Evolutionary conservation across 2,888 invertebrate species (phyloP).

Genomic region (Xestia c-nigrum): DNA sequence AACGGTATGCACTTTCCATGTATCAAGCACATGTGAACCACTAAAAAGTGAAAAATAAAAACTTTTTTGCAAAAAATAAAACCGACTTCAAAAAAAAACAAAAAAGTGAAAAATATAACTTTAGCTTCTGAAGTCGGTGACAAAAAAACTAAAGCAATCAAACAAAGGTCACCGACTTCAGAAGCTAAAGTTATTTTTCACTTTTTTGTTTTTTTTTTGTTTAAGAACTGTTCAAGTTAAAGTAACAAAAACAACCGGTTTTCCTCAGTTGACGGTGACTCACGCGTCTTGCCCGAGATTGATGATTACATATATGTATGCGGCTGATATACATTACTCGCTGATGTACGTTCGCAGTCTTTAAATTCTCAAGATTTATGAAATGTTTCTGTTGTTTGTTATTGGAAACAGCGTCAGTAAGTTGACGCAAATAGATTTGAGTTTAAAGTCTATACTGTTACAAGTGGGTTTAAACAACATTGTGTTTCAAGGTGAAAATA

Average conservation of each 20-base stretch:
- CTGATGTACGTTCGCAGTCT: neutral
- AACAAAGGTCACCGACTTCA: no score
- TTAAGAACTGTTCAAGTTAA: conserved; percentile 36
- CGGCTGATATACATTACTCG: conserved; percentile 1
- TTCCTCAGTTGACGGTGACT: conserved; percentile 42
- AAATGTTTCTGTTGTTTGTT: conserved; percentile 29
- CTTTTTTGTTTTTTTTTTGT: no score
- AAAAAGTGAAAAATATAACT: no score
- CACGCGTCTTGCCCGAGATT: conserved; percentile 50
- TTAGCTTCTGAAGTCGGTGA: no score
- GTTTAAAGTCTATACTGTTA: conserved; percentile 8
- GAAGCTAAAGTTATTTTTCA: no score
- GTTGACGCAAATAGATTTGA: conserved; percentile 21
- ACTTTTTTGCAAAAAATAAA: no score
- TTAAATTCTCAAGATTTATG: conserved; percentile 34
- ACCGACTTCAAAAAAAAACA: no score
- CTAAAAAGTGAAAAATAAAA: no score
- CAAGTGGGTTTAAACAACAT: conserved; percentile 25
- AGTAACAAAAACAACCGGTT: conserved; percentile 47
- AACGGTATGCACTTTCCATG: no score
- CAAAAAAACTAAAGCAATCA: no score
- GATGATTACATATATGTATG: conserved; percentile 29
- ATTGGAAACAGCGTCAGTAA: conserved; percentile 13
- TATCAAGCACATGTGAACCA: no score
- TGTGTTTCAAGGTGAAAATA: conserved; percentile 13